Evolutionary conservation across 2,797 vertebrate genomes (phyloP).

Genomic region (Crypturellus tataupa): DNA sequence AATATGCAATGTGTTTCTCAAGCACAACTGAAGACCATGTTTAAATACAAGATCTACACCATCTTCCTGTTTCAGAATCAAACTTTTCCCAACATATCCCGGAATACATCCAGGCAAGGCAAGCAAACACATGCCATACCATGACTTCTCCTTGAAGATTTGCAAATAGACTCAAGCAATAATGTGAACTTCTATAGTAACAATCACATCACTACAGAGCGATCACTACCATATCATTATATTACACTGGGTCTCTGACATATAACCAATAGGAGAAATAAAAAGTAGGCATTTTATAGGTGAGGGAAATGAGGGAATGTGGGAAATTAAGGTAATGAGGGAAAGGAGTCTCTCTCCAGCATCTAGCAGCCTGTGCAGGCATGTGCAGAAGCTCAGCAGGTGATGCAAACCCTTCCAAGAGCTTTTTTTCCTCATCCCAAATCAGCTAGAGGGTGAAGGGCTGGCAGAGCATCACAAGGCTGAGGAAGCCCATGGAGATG

Average conservation of each 20-base stretch:
- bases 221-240: not conserved
- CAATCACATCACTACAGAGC: not conserved
- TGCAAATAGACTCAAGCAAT: not conserved
- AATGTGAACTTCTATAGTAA: not conserved
- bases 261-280: not conserved
- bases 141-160: fast-evolving
- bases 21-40: not conserved
- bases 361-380: not conserved
- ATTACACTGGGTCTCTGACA: not conserved
- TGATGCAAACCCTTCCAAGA: not conserved
- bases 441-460: not conserved
- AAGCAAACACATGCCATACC: not conserved
- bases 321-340: not conserved
- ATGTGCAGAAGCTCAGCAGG: not conserved
- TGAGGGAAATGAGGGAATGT: not conserved
- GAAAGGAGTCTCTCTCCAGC: not conserved
- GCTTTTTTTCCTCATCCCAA: not conserved
- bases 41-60: not conserved
- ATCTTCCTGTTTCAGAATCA: not conserved
- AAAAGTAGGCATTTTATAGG: not conserved
- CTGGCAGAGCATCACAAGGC: not conserved
- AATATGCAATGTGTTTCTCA: not conserved
- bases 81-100: not conserved
- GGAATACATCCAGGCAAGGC: not conserved
- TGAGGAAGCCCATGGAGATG: not conserved